Conservation (phyloP, 2,888 invertebrate genomes). For the Psylliodes chrysocephalus region DNA sequence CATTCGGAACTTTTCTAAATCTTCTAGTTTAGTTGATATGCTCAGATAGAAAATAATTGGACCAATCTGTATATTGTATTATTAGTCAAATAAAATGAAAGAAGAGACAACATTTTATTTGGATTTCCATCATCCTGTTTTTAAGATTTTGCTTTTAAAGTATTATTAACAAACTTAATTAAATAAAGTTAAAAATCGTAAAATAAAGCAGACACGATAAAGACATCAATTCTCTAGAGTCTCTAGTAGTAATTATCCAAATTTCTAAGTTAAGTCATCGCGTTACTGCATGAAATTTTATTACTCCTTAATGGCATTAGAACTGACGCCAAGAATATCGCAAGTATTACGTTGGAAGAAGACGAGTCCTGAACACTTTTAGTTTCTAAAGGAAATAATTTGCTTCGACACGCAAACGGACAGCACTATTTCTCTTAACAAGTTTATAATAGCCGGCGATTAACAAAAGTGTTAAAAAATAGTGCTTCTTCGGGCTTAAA, state of each 20-base stretch:
- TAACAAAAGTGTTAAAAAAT: not conserved
- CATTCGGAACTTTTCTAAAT: too few species aligned
- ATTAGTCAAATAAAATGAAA: too few species aligned
- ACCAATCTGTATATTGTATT: too few species aligned
- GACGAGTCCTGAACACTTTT: not conserved
- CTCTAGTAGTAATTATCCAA: not conserved
- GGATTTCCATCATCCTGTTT: too few species aligned
- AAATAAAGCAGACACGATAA: too few species aligned
- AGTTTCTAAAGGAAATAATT: slow-evolving; percentile 15
- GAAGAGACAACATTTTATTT: too few species aligned
- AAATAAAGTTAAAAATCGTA: too few species aligned
- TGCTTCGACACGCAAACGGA: slow-evolving; percentile 14
- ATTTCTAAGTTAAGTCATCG: not conserved
- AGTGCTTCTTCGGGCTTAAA: not conserved
- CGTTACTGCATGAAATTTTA: not conserved
- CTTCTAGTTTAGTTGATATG: too few species aligned
- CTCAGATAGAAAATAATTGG: too few species aligned
- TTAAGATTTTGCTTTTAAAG: too few species aligned
- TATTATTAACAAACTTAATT: too few species aligned
- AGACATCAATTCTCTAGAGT: too few species aligned
- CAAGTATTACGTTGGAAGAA: not conserved
- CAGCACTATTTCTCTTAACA: not conserved
- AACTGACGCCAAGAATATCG: not conserved
- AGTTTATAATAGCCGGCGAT: slow-evolving; percentile 7
- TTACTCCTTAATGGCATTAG: not conserved